Percentiles rank a stretch among this genome's conserved stretches.
Evolutionary conservation across 2,113 vertebrate genomes (phyloP).

Genomic region (Fukomys damarensis): DNA sequence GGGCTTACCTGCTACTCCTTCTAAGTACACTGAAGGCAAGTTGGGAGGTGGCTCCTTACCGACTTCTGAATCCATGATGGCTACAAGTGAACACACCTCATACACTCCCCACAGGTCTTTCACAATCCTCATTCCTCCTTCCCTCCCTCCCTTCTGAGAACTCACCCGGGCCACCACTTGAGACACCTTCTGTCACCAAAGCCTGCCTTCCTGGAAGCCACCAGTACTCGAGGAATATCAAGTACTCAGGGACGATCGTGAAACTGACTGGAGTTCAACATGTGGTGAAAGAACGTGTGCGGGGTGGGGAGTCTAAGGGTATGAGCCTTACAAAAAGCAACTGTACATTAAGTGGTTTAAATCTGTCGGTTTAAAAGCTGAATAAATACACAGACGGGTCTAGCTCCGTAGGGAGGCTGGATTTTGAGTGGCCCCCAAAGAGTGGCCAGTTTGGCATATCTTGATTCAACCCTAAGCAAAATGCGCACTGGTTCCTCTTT

Average conservation of each 20-base stretch:
- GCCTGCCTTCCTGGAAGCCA: conserved; percentile 56
- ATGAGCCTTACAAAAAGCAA: conserved; percentile 44
- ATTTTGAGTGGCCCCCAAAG: neutral
- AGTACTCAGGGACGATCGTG: neutral
- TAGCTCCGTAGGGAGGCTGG: conserved; percentile 24
- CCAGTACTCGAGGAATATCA: conserved; percentile 37
- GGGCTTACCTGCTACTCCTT: conserved; percentile 66
- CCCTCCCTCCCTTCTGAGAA: neutral
- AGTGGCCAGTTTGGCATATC: neutral
- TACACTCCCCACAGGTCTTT: conserved; percentile 9
- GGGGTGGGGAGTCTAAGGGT: too few relatives aligned
- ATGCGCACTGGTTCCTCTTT: neutral
- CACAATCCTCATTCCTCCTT: neutral
- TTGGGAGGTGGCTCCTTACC: neutral
- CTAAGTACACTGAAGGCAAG: neutral
- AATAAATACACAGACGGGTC: conserved; percentile 67
- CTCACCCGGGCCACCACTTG: neutral
- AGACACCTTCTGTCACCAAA: neutral
- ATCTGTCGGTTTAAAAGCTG: conserved; percentile 67
- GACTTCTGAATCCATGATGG: neutral
- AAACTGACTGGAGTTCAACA: conserved; percentile 61
- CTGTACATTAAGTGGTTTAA: conserved; percentile 68
- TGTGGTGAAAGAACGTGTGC: neutral
- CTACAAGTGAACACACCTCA: neutral
- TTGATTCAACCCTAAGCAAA: neutral